A percentile compares a stretch with the other conserved stretches of the same genome.
phyloP scores from a whole-genome alignment of 2,797 vertebrate species.

The Acropternis orthonyx region DNA sequence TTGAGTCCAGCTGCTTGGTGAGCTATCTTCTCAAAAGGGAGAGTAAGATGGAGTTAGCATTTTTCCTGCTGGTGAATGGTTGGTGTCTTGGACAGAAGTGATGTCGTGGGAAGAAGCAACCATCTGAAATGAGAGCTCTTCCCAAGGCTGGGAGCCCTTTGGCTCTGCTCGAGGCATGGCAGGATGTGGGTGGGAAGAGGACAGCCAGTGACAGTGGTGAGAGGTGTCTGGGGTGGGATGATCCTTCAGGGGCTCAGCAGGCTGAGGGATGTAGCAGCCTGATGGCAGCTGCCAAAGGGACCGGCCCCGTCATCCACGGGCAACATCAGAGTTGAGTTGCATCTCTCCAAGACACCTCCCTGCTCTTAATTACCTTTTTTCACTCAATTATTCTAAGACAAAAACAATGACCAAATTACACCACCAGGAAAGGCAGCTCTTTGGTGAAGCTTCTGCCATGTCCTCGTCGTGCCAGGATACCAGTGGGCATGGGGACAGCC shows the following conservation, averaged over 20 bases:
- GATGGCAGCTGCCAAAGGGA: neutral
- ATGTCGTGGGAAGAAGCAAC: neutral
- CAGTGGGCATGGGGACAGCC: neutral
- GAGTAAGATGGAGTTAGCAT: constrained; percentile 60
- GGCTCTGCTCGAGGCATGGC: neutral
- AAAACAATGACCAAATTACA: neutral
- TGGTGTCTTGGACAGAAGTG: constrained; percentile 25
- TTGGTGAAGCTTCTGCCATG: neutral
- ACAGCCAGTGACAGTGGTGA: neutral
- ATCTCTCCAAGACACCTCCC: constrained; percentile 23
- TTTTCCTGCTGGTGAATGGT: neutral
- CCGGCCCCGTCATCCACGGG: accelerated
- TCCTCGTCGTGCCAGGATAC: neutral
- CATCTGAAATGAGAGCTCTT: neutral
- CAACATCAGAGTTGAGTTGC: neutral
- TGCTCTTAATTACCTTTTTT: neutral
- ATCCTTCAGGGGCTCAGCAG: neutral
- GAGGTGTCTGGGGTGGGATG: neutral
- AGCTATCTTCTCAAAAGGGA: constrained; percentile 72
- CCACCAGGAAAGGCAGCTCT: neutral
- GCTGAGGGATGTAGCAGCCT: neutral
- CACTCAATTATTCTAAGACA: neutral
- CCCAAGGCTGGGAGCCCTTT: neutral
- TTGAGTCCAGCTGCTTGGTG: constrained; percentile 60
- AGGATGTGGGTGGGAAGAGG: accelerated